Base-by-base conservation (phyloP, 2,888 invertebrate species). In the Leptinotarsa juncta region DNA sequence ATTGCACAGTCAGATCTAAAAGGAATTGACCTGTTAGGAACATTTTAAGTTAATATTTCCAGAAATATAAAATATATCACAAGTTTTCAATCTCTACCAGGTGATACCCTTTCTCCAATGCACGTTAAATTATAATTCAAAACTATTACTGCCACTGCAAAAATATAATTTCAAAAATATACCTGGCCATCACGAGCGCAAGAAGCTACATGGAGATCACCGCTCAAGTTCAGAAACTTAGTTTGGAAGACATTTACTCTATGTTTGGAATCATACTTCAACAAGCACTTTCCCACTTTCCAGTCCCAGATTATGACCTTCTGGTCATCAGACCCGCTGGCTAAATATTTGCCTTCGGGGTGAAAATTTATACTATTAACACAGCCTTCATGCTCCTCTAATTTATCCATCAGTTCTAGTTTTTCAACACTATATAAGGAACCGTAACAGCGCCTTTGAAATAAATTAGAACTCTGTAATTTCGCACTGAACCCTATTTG, bases 281-380 rank as follows among this genome's bases (percentile, higher is more conserved):
- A 89, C 51, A 92, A 86, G 2, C 91, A 89, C 77, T 91, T 91
- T 71, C 93, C 93, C 15, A 90, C 88, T 18, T 95, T 92, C 97
- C 97, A 98, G 86, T 98, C 94, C 98, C 98, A 98, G 14, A 98
- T 89, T 15, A 95, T 91, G 7, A 97, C 93, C 77, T 92, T 91
- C 68, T 94, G 91, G 89, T 98, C 98, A 88, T 98, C 98, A 0
- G 97, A 97, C 1, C 97, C 97, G 80, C 96, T 96, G 3, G 95
- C 96, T 76, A 98, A 88, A 65, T 95, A 89, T 62, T 93, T 91
- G 3, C 93, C 93, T 87, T 89, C 91, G 89, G 92, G 92, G 86
- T 97, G 97, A 87, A 98, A 98, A 88, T 96, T 94, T 72, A 98
- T 91, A 76, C 95, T 94, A 89, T 98, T 98, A 3, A 98, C 97